Percentiles rank a stretch among this genome's conserved stretches.
Conservation (phyloP, 2,888 invertebrate species). For the Amphimallon solstitiale region DNA sequence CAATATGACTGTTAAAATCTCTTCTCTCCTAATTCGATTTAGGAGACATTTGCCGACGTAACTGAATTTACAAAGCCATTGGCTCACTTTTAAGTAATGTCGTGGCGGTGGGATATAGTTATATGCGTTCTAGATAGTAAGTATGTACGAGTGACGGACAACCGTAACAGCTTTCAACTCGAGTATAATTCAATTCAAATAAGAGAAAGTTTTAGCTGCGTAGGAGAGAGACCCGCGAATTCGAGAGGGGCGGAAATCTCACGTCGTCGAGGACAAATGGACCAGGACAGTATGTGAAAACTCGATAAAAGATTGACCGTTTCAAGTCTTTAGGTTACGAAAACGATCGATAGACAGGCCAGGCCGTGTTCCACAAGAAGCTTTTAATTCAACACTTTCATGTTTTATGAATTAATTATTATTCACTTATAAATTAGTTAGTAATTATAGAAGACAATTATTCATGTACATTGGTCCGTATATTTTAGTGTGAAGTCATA, state of each 20-base stretch:
- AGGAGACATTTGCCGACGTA: conserved; percentile 45
- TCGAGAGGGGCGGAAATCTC: conserved; percentile 54
- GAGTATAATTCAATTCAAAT: conserved; percentile 65
- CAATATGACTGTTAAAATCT: conserved; percentile 22
- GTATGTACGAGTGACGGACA: not conserved
- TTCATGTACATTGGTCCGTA: no score
- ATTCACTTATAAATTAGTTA: no score
- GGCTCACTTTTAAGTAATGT: conserved; percentile 44
- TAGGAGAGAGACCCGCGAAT: conserved; percentile 42
- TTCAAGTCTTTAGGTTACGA: conserved; percentile 38
- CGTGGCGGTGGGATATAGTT: conserved; percentile 24
- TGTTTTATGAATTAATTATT: no score
- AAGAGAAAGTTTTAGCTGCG: conserved; percentile 60
- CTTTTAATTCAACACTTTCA: not conserved
- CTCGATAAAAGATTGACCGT: conserved; percentile 57
- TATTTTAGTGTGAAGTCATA: no score
- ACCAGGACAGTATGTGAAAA: conserved; percentile 59
- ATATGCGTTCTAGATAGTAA: not conserved
- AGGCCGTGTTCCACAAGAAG: not conserved
- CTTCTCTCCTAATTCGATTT: conserved; percentile 23
- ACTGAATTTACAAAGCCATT: conserved; percentile 46
- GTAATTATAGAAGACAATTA: no score
- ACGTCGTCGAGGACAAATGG: conserved; percentile 58
- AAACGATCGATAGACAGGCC: conserved; percentile 18
- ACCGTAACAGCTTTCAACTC: conserved; percentile 54